Percentiles rank a stretch among this genome's conserved stretches.
Conservation (phyloP, 2,113 vertebrate species). For the Calyptommatus sinebrachiatus region DNA sequence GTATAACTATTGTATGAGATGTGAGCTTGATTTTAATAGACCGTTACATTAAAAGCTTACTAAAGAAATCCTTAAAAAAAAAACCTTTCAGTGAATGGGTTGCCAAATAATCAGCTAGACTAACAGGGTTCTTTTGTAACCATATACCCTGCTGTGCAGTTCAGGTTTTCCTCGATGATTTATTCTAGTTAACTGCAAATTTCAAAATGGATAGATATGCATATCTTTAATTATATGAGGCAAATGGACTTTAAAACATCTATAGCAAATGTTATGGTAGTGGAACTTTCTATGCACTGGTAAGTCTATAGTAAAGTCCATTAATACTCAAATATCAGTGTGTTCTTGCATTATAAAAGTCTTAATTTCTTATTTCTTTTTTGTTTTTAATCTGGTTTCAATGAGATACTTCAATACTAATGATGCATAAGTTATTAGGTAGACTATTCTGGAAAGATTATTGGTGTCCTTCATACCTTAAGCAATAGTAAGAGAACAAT, state of each 20-base stretch:
- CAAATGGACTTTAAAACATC: neutral
- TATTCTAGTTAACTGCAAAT: neutral
- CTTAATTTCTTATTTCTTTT: neutral
- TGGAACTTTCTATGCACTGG: neutral
- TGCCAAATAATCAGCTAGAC: no score
- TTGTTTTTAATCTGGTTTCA: constrained; percentile 42
- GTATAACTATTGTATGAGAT: no score
- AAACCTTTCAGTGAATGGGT: no score
- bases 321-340: neutral
- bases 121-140: no score
- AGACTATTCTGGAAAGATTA: constrained; percentile 41
- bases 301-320: neutral
- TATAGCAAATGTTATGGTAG: neutral
- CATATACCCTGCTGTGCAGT: no score
- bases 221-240: no score
- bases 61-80: no score
- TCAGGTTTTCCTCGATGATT: neutral
- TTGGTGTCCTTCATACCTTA: constrained; percentile 30
- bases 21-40: no score
- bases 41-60: no score
- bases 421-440: constrained; percentile 13
- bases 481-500: constrained; percentile 31
- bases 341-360: neutral
- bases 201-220: neutral
- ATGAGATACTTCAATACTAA: constrained; percentile 9